Conservation (phyloP, 64 coral and sea anemone species). For the Montipora efflorescens region DNA sequence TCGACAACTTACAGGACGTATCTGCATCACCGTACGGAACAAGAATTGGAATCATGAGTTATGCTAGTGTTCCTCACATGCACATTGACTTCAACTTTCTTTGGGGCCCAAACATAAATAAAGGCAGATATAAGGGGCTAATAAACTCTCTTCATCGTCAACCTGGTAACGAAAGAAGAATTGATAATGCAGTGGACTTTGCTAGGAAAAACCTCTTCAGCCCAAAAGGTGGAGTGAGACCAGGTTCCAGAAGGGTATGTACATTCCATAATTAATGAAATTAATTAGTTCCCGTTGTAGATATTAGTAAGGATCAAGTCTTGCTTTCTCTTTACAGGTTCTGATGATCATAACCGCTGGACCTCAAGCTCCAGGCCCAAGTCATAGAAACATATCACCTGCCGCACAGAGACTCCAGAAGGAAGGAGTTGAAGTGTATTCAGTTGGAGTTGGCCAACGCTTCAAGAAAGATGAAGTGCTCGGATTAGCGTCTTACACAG, state of each 20-base stretch:
- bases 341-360: conserved; percentile 56
- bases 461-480: conserved; percentile 43
- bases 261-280: no score
- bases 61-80: conserved; percentile 17
- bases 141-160: conserved; percentile 25
- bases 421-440: conserved; percentile 55
- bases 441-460: conserved; percentile 33
- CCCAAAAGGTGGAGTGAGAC: conserved; percentile 57
- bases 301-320: not conserved
- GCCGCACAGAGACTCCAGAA: conserved; percentile 28
- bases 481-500: conserved; percentile 15
- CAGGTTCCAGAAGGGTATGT: conserved; percentile 41
- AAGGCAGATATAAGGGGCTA: conserved; percentile 19
- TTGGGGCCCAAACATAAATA: conserved; percentile 19
- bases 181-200: conserved; percentile 44
- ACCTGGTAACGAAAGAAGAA: conserved; percentile 58
- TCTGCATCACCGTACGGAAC: conserved; percentile 37
- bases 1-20: conserved; percentile 11
- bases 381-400: not conserved
- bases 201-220: conserved; percentile 60
- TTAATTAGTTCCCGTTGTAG: not conserved
- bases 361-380: conserved; percentile 36
- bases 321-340: conserved; percentile 1
- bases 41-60: conserved; percentile 56
- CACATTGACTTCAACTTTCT: conserved; percentile 70